Base-by-base conservation (phyloP, 2,888 invertebrate species). In the Macroteleia sp. region DNA sequence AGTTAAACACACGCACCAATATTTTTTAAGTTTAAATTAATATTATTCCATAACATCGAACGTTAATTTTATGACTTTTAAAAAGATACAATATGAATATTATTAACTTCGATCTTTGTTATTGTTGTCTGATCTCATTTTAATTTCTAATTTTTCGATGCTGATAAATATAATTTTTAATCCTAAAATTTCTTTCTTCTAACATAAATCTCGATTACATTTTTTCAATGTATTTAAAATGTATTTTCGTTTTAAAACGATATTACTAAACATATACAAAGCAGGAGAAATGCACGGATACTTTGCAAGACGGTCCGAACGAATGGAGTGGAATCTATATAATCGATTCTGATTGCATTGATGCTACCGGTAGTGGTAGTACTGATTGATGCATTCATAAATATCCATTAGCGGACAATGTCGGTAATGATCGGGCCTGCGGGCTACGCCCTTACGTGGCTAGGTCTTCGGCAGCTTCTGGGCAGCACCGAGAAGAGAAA, bases 311-410 rank as follows among this genome's bases (percentile, higher is more conserved):
- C 76, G 79, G 67, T 80, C 82, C 76, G 79, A 66, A 39, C 41
- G 61, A 80, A 48, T 77, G 59, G 67, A 79, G 67, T 64, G 74
- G 83, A 88, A 89, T 90, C 88, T 88, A 88, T 88, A 90, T 91
- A 90, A 91, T 91, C 90, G 90, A 90, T 91, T 91, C 88, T 91
- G 91, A 90, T 91, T 90, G 88, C 90, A 91, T 91, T 90, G 90
- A 91, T 90, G 90, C 89, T 59, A 59, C 91, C 91, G 82, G 91
- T 90, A 87, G 88, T 87, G 81, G 85, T 85, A 80, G 86, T 86
- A 87, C 86, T 91, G 91, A 91, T 91, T 90, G 90, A 90, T 86
- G 89, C 88, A 91, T 91, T 91, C 91, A 91, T 90, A 91, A 91
- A 91, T 90, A 91, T 90, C 90, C 90, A 91, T 90, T 91, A 90